Percentiles rank a stretch among this genome's conserved stretches.
phyloP scores from a whole-genome alignment of 2,888 invertebrate species.

The Branchipolynoe longqiensis region DNA sequence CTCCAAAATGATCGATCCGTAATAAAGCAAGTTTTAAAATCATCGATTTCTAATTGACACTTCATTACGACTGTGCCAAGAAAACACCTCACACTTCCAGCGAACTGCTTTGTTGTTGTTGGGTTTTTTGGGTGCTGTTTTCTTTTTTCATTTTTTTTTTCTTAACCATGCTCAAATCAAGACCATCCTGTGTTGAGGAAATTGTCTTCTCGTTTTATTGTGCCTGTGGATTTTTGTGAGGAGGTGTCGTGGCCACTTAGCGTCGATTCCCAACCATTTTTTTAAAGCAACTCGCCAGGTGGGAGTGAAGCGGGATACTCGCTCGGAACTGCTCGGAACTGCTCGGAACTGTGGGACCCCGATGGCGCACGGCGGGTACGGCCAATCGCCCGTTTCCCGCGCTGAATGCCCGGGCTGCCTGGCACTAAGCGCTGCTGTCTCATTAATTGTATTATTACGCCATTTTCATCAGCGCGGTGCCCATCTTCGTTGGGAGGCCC shows the following conservation, averaged over 20 bases:
- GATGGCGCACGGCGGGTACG: constrained; percentile 10
- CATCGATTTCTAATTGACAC: constrained; percentile 48
- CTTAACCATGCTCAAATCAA: no score
- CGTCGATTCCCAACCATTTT: neutral
- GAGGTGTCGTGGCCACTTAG: constrained; percentile 22
- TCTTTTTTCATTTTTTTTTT: no score
- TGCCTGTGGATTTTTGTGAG: constrained; percentile 1
- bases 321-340: neutral
- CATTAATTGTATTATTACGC: constrained; percentile 55
- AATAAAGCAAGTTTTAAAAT: constrained; percentile 22
- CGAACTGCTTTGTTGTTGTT: neutral
- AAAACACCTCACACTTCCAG: constrained; percentile 35
- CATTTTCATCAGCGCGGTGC: constrained; percentile 46
- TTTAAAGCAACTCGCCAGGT: constrained; percentile 12
- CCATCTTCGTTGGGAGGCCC: constrained; percentile 30
- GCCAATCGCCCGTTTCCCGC: no score
- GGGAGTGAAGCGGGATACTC: neutral
- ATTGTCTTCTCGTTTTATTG: constrained; percentile 41
- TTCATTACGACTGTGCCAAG: constrained; percentile 18
- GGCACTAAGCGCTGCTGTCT: constrained; percentile 36
- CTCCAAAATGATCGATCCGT: constrained; percentile 17
- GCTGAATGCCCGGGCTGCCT: no score
- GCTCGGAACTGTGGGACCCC: no score
- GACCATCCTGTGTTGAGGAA: constrained; percentile 7
- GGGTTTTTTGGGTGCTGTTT: no score